Percentiles rank a stretch among this genome's conserved stretches.
Conservation (phyloP, 2,113 vertebrate species). For the Oreochromis spilurus region DNA sequence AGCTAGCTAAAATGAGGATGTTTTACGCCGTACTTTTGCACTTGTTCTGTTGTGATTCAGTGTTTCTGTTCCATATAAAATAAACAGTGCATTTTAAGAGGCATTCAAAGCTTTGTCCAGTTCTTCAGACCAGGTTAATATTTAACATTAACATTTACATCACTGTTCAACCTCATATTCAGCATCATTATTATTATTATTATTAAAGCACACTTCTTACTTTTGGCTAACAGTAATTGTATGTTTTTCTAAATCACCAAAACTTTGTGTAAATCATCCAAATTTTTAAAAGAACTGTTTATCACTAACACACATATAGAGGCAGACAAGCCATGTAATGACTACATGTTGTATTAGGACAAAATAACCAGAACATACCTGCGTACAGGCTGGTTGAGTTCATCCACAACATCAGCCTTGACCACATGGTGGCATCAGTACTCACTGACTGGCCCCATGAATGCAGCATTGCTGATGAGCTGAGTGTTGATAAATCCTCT, state of each 20-base stretch:
- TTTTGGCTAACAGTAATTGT: not conserved
- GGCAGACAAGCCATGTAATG: not conserved
- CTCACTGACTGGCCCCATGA: not conserved
- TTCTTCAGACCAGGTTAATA: not conserved
- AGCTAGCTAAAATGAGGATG: not conserved
- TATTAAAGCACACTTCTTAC: not conserved
- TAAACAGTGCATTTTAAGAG: not conserved
- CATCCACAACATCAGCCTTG: not conserved
- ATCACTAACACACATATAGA: not conserved
- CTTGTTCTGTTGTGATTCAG: not conserved
- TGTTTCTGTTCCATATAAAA: not conserved
- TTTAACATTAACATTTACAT: not conserved
- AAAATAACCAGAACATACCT: not conserved
- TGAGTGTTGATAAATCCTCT: conserved; percentile 49
- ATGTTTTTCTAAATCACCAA: not conserved
- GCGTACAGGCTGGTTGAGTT: not conserved
- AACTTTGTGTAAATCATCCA: not conserved
- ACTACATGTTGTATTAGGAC: not conserved
- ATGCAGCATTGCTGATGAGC: not conserved
- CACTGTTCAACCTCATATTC: not conserved
- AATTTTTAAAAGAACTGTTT: not conserved
- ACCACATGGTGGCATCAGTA: conserved; percentile 52
- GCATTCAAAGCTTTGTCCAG: not conserved
- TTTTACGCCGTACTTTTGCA: not conserved
- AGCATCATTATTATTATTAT: not conserved